Percentiles rank a stretch among this genome's conserved stretches.
phyloP scores from a whole-genome alignment of 2,113 vertebrate genomes.

The Chrysochloris asiatica region DNA sequence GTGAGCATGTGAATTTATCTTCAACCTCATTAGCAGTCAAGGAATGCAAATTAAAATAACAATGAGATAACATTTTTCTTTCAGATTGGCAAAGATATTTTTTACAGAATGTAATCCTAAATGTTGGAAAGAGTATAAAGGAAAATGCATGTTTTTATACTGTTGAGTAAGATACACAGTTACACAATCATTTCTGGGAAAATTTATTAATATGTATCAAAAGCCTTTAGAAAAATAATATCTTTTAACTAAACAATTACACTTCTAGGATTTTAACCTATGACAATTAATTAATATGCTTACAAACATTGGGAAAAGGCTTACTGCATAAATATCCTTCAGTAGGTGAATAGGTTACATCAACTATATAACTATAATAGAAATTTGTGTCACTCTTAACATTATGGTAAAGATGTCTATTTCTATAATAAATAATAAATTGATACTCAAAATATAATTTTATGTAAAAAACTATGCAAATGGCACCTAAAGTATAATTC shows the following conservation, averaged over 20 bases:
- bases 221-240: neutral
- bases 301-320: neutral
- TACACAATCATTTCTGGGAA: neutral
- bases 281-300: neutral
- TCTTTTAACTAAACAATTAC: neutral
- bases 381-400: neutral
- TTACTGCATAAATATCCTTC: neutral
- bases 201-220: neutral
- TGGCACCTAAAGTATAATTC: neutral
- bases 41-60: constrained; percentile 11
- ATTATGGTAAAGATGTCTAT: neutral
- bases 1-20: neutral
- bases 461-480: neutral
- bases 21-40: neutral
- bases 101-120: neutral
- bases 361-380: neutral
- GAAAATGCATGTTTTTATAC: neutral
- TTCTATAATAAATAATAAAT: neutral
- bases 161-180: neutral
- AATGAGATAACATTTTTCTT: neutral
- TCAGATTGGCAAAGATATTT: neutral
- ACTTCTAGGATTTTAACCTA: constrained; percentile 5
- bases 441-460: neutral
- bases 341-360: neutral
- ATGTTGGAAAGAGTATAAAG: neutral